These are phyloP conservation scores for Aspidoscelis tigris DNA, from an alignment of 2,113 vertebrate species.

Conservation along the genomic window DNA sequence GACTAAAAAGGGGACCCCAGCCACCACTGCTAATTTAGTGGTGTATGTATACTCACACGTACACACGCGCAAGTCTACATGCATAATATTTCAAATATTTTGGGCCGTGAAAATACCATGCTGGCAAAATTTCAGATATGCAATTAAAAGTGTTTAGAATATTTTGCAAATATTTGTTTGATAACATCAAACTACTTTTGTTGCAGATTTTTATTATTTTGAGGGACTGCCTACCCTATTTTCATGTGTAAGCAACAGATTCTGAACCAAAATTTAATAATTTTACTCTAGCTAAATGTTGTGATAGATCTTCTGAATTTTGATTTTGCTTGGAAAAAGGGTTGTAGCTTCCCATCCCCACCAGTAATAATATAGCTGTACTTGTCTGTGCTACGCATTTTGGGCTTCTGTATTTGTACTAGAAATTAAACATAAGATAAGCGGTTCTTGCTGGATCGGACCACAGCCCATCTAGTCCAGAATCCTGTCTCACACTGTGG, in stretches of 20 bases:
- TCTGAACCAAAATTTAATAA: neutral
- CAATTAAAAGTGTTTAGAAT: neutral
- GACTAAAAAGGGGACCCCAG: neutral
- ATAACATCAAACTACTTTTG: neutral
- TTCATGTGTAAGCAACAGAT: neutral
- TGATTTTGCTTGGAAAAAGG: neutral
- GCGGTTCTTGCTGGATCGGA: too few relatives aligned
- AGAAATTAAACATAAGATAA: neutral
- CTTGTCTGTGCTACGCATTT: neutral
- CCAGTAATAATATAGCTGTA: neutral
- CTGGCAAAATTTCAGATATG: neutral
- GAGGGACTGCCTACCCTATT: neutral
- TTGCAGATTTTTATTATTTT: neutral
- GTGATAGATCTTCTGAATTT: neutral
- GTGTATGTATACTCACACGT: neutral
- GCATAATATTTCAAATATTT: neutral
- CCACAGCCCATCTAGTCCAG: too few relatives aligned
- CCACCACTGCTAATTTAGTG: neutral
- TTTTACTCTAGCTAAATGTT: neutral
- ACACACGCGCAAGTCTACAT: neutral
- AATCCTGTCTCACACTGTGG: too few relatives aligned
- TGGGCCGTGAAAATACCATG: neutral
- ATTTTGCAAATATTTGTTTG: neutral
- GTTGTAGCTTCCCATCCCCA: too few relatives aligned
- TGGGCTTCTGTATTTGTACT: neutral